Conservation (phyloP, 1,140 invertebrate genomes). For the Drosophila persimilis region DNA sequence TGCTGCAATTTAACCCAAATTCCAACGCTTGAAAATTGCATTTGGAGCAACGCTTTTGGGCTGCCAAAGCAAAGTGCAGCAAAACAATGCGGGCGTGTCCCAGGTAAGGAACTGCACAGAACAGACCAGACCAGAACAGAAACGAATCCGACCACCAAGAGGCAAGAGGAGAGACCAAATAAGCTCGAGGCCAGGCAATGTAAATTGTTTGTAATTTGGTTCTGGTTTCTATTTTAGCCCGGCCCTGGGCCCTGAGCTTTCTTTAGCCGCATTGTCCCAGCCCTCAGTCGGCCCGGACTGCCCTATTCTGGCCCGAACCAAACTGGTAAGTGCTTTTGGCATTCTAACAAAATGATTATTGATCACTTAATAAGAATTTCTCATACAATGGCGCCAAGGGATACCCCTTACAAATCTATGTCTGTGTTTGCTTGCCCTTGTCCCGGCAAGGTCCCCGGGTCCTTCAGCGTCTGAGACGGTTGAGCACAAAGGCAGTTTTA, state of each 20-base stretch:
- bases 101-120: constrained; percentile 34
- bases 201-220: constrained; percentile 79
- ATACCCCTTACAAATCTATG: constrained; percentile 10
- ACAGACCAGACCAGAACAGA: not conserved
- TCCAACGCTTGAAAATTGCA: constrained; percentile 71
- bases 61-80: constrained; percentile 66
- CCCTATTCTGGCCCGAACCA: no score
- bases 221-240: constrained; percentile 62
- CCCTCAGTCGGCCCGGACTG: no score
- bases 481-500: constrained; percentile 69
- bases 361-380: constrained; percentile 79
- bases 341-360: constrained; percentile 80
- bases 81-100: constrained; percentile 57
- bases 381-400: constrained; percentile 64
- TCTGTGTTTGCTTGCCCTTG: constrained; percentile 34
- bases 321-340: constrained; percentile 64
- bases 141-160: constrained; percentile 30
- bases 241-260: constrained; percentile 46
- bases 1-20: constrained; percentile 80
- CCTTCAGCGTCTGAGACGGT: not conserved
- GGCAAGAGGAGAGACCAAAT: constrained; percentile 31
- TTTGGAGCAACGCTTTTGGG: constrained; percentile 65
- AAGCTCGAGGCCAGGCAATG: constrained; percentile 55
- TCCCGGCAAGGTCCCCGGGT: constrained; percentile 12
- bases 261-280: constrained; percentile 6